phyloP scores from a whole-genome alignment of 2,113 vertebrate species.

The Sander lucioperca region DNA sequence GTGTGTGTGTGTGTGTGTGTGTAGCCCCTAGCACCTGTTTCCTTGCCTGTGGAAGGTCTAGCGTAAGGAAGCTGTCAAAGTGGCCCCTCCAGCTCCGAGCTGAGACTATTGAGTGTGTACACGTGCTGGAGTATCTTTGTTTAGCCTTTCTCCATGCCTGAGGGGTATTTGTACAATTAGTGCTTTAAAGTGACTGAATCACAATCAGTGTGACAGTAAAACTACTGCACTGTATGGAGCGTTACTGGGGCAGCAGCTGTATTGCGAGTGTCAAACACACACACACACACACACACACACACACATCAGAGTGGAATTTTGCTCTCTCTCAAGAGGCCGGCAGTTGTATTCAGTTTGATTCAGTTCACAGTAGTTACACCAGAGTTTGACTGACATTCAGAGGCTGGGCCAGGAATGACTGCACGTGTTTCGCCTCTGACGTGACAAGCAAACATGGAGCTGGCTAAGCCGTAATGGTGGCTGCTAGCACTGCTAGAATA shows the following conservation, averaged over 20 bases:
- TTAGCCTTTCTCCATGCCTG: conserved; percentile 44
- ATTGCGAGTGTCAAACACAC: not conserved
- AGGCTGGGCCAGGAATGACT: no score
- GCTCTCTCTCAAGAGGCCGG: no score
- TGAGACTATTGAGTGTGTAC: conserved; percentile 46
- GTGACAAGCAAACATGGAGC: no score
- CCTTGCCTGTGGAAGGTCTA: conserved; percentile 49
- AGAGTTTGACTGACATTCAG: no score
- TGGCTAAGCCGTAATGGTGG: no score
- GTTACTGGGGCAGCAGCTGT: no score
- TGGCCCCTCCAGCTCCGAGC: conserved; percentile 63
- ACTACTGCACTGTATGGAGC: not conserved
- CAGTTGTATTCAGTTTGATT: not conserved
- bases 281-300: not conserved
- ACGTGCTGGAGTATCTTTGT: conserved; percentile 56
- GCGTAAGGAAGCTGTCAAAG: conserved; percentile 68
- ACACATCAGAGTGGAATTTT: no score
- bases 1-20: conserved; percentile 31
- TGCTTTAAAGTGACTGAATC: conserved; percentile 19
- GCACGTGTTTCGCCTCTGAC: no score
- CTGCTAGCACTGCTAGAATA: no score
- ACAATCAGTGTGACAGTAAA: not conserved
- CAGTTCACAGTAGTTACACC: not conserved
- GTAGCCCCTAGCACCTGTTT: conserved; percentile 52
- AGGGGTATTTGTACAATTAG: conserved; percentile 45